phyloP scores from a whole-genome alignment of 2,888 invertebrate genomes.

The Andrena fulva region DNA sequence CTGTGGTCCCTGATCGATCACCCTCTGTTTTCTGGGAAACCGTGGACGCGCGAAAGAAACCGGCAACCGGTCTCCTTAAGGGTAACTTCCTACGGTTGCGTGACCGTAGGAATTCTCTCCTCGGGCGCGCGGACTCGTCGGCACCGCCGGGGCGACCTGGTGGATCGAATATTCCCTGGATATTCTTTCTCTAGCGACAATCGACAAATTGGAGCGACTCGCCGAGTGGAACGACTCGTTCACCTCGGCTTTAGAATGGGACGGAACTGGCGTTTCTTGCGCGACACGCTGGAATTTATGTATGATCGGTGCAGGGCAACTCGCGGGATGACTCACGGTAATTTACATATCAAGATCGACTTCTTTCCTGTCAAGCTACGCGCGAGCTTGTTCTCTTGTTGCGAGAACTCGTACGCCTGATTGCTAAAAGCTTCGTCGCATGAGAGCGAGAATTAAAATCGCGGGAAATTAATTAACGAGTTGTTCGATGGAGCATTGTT shows the following conservation, averaged over 20 bases:
- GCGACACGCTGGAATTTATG: slow-evolving; percentile 24
- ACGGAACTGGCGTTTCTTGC: slow-evolving; percentile 46
- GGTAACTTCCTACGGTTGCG: slow-evolving; percentile 35
- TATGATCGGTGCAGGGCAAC: background rate
- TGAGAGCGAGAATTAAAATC: background rate
- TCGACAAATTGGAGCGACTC: slow-evolving; percentile 52
- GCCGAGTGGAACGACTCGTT: slow-evolving; percentile 40
- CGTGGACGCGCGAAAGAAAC: slow-evolving; percentile 38
- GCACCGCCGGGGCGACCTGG: background rate
- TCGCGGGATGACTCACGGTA: slow-evolving; percentile 24
- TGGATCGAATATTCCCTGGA: slow-evolving; percentile 37
- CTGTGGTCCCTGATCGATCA: slow-evolving; percentile 45
- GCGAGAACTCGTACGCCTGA: background rate
- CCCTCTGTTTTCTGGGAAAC: slow-evolving; percentile 30
- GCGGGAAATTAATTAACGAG: background rate
- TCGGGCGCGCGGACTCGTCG: too few species aligned
- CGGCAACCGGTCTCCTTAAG: slow-evolving; percentile 54
- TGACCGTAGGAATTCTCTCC: slow-evolving; percentile 42
- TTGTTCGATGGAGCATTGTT: background rate
- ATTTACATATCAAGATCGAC: slow-evolving; percentile 22
- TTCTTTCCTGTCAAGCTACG: background rate
- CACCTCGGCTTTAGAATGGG: slow-evolving; percentile 40
- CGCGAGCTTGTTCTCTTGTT: background rate
- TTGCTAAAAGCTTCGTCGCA: background rate
- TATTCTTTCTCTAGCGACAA: slow-evolving; percentile 39